Base-by-base conservation (phyloP, 2,888 invertebrate genomes). In the Shargacucullia verbasci region DNA sequence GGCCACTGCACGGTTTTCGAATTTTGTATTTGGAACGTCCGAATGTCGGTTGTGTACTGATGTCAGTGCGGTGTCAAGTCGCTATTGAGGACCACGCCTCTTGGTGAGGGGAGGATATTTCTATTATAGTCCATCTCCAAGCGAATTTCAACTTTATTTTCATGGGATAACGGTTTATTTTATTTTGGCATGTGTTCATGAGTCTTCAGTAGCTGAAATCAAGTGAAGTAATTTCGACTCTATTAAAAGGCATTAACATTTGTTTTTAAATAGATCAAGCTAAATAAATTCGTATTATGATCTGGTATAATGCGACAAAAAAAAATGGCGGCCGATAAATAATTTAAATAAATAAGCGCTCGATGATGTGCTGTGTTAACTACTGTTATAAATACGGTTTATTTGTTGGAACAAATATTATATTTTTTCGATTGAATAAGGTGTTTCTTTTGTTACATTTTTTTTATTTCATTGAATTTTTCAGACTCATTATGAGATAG, bases 11-110 rank as follows among this genome's bases (percentile, higher is more conserved):
- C 73, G 75, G 44, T 58, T 65, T 69, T 61, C 53, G 54, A 71
- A 67, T 65, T 69, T 82, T 70, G 77, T 76, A 81, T 81, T 84
- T 76, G 70, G 78, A 80, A 83, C 87, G 86, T 79, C 78, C 83
- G 83, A 78, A 70, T 78, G 82, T 77, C 77, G 65, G 82, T 75
- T 80, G 76, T 77, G 74, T 76, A 85, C 86, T 84, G 86, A 83
- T 71, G 73, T 70, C 67, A 70, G 77, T 78, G 80, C 64, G 73
- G 71, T 67, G 73, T 68, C 73, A 70, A 38, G 64, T 73, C 54
- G 68, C 54, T 66, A 67, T 68, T 60, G 68, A 62, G 37, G 75
- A 78, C 86, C 86, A 85, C 86, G 86, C 86, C 86, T 84, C 77
- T 59, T 45, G 9, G 48, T 66, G 61, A 62, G 76, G 82, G 84